Base-by-base conservation (phyloP, 2,113 vertebrate species). In the Origma solitaria region DNA sequence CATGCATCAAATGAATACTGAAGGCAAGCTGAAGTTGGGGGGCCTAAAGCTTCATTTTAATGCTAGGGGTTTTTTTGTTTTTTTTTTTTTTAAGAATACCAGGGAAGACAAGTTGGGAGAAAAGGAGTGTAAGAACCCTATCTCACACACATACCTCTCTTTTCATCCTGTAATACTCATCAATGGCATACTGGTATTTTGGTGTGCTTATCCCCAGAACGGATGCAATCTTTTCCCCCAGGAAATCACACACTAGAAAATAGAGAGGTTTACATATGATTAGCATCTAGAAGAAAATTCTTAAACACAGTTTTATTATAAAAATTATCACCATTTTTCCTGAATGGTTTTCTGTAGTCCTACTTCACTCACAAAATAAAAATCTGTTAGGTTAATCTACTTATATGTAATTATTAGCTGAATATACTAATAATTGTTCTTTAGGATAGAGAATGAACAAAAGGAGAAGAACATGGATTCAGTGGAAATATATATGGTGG, bases 181-280 rank as follows among this genome's bases (percentile, higher is more conserved):
- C 99, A 44, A 99, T 99, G 86, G 99, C 99, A 81, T 99, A 99
- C 6, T 99, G 99, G 96, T 99, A 99, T 96, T 99, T 99, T 77
- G 99, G 99, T 65, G 99, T 99, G 77, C 99, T 99, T 94, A 99
- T 99, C 27, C 99, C 99, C 83, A 99, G 98, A 88, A 99, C 98
- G 38, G 99, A 99, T 23, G 99, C 99, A 97, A 99, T 99, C 96
- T 99, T 99, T 96, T 99, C 99, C 71, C 99, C 99, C 64, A 99
- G 97, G 94, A 99, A 99, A 96, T 99, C 99, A 95, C 99, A 99
- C 24, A 99, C 99, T 99, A 94, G 61, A 98, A 91, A 92, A 83
- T 75, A 96, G 61, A 92, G 50, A 90, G 42, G 75, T 90, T 96
- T 90, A 88, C 10, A 18, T 65, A 86, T 2, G 0, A 24, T 79